phyloP scores from a whole-genome alignment of 2,797 vertebrate species.

The Muscicapa comitata region DNA sequence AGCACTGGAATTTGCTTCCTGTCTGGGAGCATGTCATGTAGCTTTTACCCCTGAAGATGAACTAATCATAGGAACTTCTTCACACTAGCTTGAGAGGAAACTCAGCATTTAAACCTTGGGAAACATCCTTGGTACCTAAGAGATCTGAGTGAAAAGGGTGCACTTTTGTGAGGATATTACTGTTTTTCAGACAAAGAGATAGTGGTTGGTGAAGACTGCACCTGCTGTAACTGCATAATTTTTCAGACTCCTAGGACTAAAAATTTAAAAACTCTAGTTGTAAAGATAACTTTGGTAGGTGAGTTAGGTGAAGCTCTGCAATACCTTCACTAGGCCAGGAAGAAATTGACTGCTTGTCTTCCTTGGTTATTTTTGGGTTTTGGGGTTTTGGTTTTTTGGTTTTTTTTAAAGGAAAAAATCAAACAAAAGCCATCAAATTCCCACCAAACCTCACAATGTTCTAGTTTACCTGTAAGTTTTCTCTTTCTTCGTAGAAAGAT shows the following conservation, averaged over 20 bases:
- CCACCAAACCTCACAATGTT: background rate
- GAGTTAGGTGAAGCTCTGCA: background rate
- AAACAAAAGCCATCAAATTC: background rate
- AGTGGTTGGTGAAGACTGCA: background rate
- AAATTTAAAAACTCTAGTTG: background rate
- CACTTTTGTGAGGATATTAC: background rate
- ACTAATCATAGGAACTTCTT: background rate
- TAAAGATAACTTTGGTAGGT: background rate
- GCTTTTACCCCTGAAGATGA: background rate
- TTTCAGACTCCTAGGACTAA: background rate
- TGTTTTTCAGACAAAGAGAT: background rate
- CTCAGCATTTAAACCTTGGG: background rate
- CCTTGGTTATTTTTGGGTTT: rapidly evolving
- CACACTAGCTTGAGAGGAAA: background rate
- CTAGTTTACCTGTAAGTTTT: background rate
- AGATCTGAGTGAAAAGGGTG: background rate
- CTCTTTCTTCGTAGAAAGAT: background rate
- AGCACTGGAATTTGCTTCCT: background rate
- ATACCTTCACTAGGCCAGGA: background rate
- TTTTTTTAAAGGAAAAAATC: background rate
- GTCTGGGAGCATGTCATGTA: background rate
- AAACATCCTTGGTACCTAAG: background rate
- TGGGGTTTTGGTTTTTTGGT: rapidly evolving
- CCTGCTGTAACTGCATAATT: background rate
- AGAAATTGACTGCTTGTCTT: background rate